Conservation (phyloP, 2,888 invertebrate species). For the Azorinus chamasolen region DNA sequence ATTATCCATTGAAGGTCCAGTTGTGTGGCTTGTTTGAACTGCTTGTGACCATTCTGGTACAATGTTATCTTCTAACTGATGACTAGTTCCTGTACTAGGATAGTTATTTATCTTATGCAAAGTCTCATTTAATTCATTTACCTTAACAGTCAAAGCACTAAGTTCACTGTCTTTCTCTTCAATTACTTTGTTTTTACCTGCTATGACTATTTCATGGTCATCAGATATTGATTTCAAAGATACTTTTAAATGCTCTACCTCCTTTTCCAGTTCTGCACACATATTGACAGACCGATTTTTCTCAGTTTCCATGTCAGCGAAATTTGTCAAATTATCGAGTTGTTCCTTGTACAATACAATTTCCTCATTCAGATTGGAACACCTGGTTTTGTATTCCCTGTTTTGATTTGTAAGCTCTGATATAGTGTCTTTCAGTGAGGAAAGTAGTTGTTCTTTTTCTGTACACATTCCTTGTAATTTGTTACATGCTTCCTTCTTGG, state of each 20-base stretch:
- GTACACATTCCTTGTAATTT: conserved; percentile 56
- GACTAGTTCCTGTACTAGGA: no score
- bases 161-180: not conserved
- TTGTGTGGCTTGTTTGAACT: no score
- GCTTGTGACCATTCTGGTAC: no score
- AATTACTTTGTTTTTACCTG: not conserved
- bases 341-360: conserved; percentile 43
- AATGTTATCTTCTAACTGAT: no score
- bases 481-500: conserved; percentile 48
- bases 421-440: conserved; percentile 47
- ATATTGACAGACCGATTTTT: no score
- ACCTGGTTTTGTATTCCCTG: conserved; percentile 18
- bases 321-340: conserved; percentile 1
- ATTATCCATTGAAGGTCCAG: no score
- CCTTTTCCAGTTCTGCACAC: no score
- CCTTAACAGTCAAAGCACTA: not conserved
- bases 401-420: conserved; percentile 24
- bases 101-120: not conserved
- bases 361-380: conserved; percentile 35
- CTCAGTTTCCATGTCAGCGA: no score
- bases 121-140: not conserved
- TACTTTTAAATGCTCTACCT: no score
- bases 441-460: conserved; percentile 49
- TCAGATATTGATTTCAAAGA: no score
- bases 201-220: not conserved